Evolutionary conservation across 2,797 vertebrate species (phyloP).

Genomic region (Falco naumanni): DNA sequence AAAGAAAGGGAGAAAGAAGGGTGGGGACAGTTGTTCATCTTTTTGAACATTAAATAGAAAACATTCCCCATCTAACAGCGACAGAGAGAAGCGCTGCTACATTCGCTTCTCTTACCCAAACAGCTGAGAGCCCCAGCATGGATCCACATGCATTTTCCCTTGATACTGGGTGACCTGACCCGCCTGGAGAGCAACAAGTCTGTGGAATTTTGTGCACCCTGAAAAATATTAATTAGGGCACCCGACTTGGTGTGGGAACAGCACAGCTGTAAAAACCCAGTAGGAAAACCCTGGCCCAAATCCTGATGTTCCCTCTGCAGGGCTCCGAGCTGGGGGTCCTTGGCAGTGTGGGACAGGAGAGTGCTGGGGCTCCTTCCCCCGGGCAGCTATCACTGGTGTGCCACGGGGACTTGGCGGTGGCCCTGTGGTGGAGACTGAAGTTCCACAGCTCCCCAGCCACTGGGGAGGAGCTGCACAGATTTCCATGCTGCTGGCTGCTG

Average conservation of each 20-base stretch:
- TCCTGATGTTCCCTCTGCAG: accelerated
- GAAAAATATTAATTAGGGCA: background rate
- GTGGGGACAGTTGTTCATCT: background rate
- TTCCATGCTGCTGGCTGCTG: background rate
- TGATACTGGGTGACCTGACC: background rate
- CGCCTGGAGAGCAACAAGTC: background rate
- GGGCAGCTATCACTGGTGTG: accelerated
- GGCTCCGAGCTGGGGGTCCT: background rate
- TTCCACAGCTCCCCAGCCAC: background rate
- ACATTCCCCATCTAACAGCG: background rate
- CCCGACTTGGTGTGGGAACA: background rate
- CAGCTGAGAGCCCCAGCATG: background rate
- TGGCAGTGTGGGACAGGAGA: accelerated
- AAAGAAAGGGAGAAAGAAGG: background rate
- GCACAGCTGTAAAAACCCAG: background rate
- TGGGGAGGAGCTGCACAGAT: background rate
- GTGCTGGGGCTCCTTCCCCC: accelerated
- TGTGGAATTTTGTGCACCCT: background rate
- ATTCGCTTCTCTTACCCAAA: background rate
- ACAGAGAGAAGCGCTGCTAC: background rate
- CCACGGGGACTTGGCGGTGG: accelerated
- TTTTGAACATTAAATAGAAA: background rate
- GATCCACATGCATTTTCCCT: background rate
- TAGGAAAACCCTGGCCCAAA: background rate
- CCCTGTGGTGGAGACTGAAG: background rate